These are phyloP conservation scores for Dynastes hyllus DNA, from an alignment of 2,888 invertebrate species.

Conservation along the genomic window DNA sequence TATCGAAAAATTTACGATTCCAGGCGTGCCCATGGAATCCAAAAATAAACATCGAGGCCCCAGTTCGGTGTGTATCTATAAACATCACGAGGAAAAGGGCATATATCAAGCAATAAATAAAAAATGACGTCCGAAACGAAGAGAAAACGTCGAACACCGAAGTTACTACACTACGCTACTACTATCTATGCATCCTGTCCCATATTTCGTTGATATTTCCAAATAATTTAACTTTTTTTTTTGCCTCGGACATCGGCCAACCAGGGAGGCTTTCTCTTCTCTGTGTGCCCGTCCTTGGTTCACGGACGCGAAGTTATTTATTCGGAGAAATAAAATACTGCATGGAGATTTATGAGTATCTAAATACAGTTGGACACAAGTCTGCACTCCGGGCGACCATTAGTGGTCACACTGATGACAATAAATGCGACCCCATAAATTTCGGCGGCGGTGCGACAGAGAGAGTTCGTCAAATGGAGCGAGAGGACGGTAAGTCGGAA, in stretches of 20 bases:
- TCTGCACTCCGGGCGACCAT: constrained; percentile 60
- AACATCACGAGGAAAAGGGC: constrained; percentile 22
- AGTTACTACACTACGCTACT: background rate
- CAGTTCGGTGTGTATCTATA: background rate
- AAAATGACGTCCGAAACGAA: constrained; percentile 37
- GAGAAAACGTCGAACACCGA: background rate
- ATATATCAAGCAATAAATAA: constrained; percentile 43
- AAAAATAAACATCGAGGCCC: background rate
- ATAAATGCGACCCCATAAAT: constrained; percentile 61
- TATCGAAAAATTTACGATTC: constrained; percentile 3
- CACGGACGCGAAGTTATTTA: constrained; percentile 47
- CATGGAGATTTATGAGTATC: constrained; percentile 59
- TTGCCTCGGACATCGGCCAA: constrained; percentile 12
- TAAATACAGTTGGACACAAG: constrained; percentile 60
- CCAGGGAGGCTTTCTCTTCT: background rate
- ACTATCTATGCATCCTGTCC: constrained; percentile 10
- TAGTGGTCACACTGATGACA: constrained; percentile 61
- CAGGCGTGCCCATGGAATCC: background rate
- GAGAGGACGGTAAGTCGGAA: background rate
- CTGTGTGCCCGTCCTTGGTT: constrained; percentile 3
- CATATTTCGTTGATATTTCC: constrained; percentile 45
- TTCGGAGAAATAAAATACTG: constrained; percentile 51
- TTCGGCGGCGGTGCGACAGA: constrained; percentile 28
- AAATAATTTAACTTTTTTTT: constrained; percentile 46
- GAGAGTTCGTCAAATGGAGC: background rate